Conservation (phyloP, 2,797 vertebrate species). For the Emys orbicularis region DNA sequence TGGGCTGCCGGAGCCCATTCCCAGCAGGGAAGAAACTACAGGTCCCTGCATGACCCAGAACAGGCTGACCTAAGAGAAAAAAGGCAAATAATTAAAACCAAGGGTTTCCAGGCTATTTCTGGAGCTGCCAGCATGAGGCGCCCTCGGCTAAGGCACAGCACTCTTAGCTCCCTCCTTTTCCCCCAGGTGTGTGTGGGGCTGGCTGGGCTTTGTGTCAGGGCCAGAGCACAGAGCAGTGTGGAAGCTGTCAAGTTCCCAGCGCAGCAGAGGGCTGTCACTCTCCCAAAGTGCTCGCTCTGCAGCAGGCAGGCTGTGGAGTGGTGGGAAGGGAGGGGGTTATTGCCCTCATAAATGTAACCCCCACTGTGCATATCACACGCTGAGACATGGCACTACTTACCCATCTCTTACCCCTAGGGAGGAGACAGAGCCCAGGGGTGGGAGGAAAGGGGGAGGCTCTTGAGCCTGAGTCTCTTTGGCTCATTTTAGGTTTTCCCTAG, state of each 20-base stretch:
- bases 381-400: background rate
- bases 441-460: no score
- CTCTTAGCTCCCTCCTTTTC: background rate
- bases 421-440: background rate
- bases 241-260: constrained; percentile 30
- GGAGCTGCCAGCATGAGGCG: constrained; percentile 75
- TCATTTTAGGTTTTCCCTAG: background rate
- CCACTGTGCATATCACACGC: background rate
- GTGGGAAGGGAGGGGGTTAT: background rate
- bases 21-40: background rate
- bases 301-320: background rate
- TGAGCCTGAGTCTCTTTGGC: background rate
- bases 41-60: background rate
- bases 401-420: background rate
- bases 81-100: constrained; percentile 55
- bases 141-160: constrained; percentile 72
- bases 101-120: constrained; percentile 67
- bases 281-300: background rate
- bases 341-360: background rate
- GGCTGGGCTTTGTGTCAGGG: background rate
- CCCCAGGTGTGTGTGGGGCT: background rate
- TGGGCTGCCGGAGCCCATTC: background rate
- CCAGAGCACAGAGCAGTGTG: background rate
- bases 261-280: constrained; percentile 30
- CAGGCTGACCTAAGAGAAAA: background rate